Conservation (phyloP, 64 coral and sea anemone species). For the Montipora capricornis region DNA sequence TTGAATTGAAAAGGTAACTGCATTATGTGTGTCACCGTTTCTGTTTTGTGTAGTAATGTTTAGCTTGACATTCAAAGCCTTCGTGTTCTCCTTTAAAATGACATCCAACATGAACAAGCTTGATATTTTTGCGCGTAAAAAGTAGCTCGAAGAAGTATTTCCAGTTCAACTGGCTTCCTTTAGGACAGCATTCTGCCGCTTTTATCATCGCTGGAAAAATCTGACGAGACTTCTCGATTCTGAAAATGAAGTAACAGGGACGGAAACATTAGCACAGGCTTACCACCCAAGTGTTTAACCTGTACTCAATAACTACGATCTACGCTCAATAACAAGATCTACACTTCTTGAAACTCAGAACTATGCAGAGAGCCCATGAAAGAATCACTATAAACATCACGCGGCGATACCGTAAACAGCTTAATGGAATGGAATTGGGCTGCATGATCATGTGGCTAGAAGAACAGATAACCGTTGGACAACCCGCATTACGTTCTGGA, state of each 20-base stretch:
- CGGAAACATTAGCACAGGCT: background rate
- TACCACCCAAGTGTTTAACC: no score
- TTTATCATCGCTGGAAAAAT: constrained; percentile 77
- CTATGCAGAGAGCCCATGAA: no score
- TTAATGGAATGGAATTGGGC: no score
- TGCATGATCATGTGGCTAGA: no score
- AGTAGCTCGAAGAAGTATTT: constrained; percentile 91
- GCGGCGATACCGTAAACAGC: no score
- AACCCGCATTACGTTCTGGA: no score
- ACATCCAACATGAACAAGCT: constrained; percentile 95
- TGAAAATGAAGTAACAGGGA: constrained; percentile 26
- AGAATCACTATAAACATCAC: no score
- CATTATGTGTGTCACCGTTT: background rate
- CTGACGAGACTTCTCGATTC: constrained; percentile 97
- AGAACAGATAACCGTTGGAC: no score
- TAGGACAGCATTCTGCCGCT: constrained; percentile 80
- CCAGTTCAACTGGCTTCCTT: constrained; percentile 82
- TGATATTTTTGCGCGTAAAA: constrained; percentile 92
- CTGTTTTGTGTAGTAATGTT: constrained; percentile 59
- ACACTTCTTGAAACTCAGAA: no score
- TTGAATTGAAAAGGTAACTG: no score
- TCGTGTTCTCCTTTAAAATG: constrained; percentile 88
- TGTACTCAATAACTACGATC: no score
- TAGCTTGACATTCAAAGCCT: constrained; percentile 85
- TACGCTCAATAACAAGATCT: no score